These are phyloP conservation scores for Bombus waltoni DNA, from an alignment of 1,140 invertebrate species.

Conservation along the genomic window DNA sequence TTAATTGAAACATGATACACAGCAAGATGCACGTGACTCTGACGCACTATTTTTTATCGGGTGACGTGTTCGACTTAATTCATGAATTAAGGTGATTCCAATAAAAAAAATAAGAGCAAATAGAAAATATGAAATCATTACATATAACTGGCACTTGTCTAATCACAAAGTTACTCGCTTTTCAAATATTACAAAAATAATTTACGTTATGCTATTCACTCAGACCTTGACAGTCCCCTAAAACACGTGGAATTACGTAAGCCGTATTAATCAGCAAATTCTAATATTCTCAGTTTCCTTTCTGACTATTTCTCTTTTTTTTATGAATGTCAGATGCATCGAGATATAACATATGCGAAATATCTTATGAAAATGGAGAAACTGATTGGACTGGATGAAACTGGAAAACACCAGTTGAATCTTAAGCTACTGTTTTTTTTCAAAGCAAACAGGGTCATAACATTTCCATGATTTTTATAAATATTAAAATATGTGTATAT, in stretches of 20 bases:
- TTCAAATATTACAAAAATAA: constrained; percentile 25
- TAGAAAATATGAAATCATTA: neutral
- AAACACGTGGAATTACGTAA: constrained; percentile 61
- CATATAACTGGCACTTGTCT: too few species aligned
- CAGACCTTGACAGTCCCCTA: constrained; percentile 44
- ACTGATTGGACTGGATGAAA: neutral
- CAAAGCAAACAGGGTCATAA: neutral
- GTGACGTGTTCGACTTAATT: neutral
- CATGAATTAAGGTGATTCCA: neutral
- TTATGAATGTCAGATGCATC: neutral
- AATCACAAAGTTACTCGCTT: neutral
- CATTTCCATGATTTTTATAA: neutral
- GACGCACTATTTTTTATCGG: neutral
- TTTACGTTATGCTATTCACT: neutral
- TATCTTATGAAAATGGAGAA: neutral
- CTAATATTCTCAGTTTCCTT: neutral
- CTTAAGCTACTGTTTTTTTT: too few species aligned
- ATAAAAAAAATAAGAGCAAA: too few species aligned
- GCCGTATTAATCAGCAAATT: constrained; percentile 7
- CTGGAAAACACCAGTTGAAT: too few species aligned
- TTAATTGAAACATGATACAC: neutral
- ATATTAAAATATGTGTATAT: neutral
- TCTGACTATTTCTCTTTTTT: neutral
- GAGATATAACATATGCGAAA: neutral
- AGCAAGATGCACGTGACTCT: neutral